phyloP scores from a whole-genome alignment of 1,140 invertebrate species.

The Sarcophaga peregrina region DNA sequence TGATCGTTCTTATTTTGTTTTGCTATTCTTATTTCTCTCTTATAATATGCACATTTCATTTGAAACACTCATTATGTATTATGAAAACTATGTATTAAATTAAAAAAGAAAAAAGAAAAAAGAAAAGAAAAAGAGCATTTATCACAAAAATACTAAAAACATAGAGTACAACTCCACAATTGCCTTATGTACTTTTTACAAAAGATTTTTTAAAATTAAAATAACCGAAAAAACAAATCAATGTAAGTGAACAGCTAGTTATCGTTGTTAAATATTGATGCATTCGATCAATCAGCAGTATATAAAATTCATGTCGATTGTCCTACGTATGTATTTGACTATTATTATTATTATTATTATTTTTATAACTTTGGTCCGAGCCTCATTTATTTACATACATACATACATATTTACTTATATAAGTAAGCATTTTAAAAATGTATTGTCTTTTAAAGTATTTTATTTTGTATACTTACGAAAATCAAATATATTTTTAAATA shows the following conservation, averaged over 20 bases:
- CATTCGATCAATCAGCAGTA: not conserved
- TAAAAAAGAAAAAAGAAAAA: not conserved
- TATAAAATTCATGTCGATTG: not conserved
- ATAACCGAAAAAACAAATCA: not conserved
- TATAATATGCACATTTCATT: constrained; percentile 3
- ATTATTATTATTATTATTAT: not conserved
- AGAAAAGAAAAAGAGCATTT: constrained; percentile 24
- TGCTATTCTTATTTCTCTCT: not conserved
- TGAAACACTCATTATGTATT: not conserved
- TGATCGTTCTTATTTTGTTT: not conserved
- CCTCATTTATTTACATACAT: no score
- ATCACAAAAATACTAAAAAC: constrained; percentile 22
- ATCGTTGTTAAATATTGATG: not conserved
- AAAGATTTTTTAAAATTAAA: constrained; percentile 11
- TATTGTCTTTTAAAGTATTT: not conserved
- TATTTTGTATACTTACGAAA: constrained; percentile 9
- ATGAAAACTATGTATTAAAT: not conserved
- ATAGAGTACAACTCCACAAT: constrained; percentile 30
- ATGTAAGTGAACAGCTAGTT: not conserved
- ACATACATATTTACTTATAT: not conserved
- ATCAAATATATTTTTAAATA: constrained; percentile 24
- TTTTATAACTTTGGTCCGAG: not conserved
- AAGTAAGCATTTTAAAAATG: not conserved
- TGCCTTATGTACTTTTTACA: constrained; percentile 27
- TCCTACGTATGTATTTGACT: not conserved